A percentile compares a stretch with the other conserved stretches of the same genome.
These are phyloP conservation scores for Mastomys coucha DNA, from an alignment of 2,113 vertebrate species.

Conservation along the genomic window DNA sequence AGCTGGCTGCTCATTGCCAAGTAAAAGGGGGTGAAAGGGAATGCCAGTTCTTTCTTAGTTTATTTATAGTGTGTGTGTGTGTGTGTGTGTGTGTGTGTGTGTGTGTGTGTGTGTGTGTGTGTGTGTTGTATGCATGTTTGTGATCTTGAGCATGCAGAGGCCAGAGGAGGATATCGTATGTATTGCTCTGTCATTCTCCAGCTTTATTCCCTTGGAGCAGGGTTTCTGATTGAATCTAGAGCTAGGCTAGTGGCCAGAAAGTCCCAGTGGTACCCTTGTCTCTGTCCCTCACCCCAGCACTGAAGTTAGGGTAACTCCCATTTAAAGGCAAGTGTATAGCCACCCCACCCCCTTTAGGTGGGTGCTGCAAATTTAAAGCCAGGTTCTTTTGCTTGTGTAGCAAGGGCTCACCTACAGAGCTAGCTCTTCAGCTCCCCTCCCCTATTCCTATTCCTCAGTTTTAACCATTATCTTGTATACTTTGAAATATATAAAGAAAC, in stretches of 20 bases:
- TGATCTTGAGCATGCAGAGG: background rate
- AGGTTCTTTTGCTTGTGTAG: background rate
- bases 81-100: background rate
- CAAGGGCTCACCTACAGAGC: background rate
- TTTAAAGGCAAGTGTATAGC: background rate
- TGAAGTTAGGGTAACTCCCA: background rate
- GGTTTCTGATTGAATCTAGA: background rate
- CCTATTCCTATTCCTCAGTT: background rate
- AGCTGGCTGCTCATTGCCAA: slow-evolving; percentile 21
- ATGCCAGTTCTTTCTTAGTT: slow-evolving; percentile 28
- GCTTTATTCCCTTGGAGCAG: background rate
- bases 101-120: background rate
- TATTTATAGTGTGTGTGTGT: background rate
- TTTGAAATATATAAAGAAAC: slow-evolving; percentile 35
- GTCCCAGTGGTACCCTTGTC: background rate
- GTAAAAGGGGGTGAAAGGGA: slow-evolving; percentile 32
- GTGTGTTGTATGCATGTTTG: background rate
- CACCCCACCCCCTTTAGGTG: background rate
- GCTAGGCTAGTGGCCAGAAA: background rate
- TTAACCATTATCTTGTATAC: slow-evolving; percentile 14
- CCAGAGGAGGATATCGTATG: background rate
- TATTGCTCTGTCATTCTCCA: background rate
- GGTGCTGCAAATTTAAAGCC: background rate
- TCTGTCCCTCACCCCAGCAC: too few relatives aligned
- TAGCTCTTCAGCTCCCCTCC: too few relatives aligned